Evolutionary conservation across 2,888 invertebrate species (phyloP).

Genomic region (Monoplex corrugatus): DNA sequence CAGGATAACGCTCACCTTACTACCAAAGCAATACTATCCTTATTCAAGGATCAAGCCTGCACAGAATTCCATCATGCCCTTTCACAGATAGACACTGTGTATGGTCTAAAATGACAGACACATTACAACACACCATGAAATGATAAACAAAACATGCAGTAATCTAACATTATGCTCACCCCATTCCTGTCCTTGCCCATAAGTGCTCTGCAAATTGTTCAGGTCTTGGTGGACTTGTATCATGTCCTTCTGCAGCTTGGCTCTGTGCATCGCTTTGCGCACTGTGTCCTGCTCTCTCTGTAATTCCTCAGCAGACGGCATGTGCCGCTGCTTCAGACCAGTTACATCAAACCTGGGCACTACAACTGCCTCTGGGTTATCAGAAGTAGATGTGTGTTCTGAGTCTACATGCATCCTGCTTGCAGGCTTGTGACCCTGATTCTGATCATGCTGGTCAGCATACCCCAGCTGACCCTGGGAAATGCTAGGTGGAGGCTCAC

Average conservation of each 20-base stretch:
- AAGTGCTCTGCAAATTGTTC: not conserved
- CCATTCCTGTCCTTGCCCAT: not conserved
- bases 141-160: not conserved
- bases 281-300: constrained; percentile 29
- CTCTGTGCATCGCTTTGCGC: not conserved
- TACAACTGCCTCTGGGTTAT: constrained; percentile 15
- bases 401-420: no score
- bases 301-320: constrained; percentile 32
- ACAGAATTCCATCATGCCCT: no score
- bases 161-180: not conserved
- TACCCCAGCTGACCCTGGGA: no score
- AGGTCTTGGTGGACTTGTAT: not conserved
- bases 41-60: no score
- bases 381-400: no score
- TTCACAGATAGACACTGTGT: no score
- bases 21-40: no score
- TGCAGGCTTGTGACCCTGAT: no score
- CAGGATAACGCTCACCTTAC: no score
- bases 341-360: constrained; percentile 45
- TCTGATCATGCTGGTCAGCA: no score
- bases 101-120: no score
- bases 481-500: no score
- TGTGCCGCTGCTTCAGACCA: constrained; percentile 5
- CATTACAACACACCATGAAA: not conserved
- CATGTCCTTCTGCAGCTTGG: constrained; percentile 40